phyloP scores from a whole-genome alignment of 2,113 vertebrate species.

The Sakesphorus luctuosus region DNA sequence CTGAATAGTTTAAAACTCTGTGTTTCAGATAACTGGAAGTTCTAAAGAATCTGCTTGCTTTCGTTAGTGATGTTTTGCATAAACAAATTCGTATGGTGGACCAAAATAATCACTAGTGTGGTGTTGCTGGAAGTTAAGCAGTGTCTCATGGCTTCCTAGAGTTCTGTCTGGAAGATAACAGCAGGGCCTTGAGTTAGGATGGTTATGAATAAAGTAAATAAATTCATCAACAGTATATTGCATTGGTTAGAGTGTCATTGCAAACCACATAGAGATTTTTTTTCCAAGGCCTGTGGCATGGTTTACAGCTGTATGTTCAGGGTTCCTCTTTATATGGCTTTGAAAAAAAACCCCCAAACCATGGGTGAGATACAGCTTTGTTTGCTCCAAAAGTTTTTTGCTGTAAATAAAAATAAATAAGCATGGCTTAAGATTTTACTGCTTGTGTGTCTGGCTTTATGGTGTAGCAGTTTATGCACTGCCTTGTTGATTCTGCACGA shows the following conservation, averaged over 20 bases:
- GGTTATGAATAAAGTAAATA: neutral
- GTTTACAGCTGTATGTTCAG: neutral
- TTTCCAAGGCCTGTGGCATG: neutral
- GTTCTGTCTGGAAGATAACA: neutral
- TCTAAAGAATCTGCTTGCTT: neutral
- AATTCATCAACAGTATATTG: neutral
- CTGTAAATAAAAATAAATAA: neutral
- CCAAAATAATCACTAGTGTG: neutral
- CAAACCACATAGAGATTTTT: neutral
- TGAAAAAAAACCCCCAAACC: neutral
- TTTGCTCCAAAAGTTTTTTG: neutral
- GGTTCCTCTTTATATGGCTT: neutral
- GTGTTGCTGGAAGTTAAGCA: neutral
- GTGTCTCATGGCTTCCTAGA: neutral
- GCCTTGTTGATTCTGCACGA: fast-evolving
- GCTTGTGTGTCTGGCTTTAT: neutral
- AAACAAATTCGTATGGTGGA: neutral
- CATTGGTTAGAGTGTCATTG: neutral
- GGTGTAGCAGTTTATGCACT: neutral
- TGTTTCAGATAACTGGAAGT: neutral
- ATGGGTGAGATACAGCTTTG: neutral
- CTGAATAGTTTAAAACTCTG: neutral
- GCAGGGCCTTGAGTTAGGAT: neutral
- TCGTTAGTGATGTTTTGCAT: neutral
- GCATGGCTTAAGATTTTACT: neutral